phyloP scores from a whole-genome alignment of 2,113 vertebrate genomes.

The Oncorhynchus gorbuscha region DNA sequence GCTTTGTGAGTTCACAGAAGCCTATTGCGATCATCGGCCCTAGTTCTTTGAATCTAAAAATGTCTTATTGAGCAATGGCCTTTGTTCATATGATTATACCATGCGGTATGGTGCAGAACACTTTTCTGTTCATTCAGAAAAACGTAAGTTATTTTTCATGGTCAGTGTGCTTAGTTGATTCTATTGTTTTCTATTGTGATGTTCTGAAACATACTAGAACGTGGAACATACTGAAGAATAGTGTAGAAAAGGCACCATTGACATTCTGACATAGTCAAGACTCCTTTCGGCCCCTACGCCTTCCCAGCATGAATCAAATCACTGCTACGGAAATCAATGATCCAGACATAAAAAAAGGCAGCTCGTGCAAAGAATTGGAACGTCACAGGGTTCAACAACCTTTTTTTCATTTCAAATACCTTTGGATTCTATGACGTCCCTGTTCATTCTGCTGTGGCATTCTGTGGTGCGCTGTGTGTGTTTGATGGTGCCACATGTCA shows the following conservation, averaged over 20 bases:
- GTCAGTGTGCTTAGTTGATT: too few species aligned
- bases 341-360: conserved; percentile 9
- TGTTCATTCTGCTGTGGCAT: neutral
- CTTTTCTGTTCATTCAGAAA: too few species aligned
- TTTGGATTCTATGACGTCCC: neutral
- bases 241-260: neutral
- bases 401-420: conserved; percentile 7
- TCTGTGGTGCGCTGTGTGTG: neutral
- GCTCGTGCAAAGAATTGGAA: conserved; percentile 10
- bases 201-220: too few species aligned
- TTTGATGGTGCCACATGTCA: neutral
- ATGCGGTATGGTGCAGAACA: too few species aligned
- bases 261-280: neutral
- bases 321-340: conserved; percentile 21
- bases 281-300: neutral
- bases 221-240: too few species aligned
- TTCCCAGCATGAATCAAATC: conserved; percentile 14
- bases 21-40: too few species aligned
- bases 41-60: too few species aligned
- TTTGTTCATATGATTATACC: too few species aligned
- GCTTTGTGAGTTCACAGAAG: too few species aligned
- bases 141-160: too few species aligned
- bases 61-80: too few species aligned
- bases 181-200: too few species aligned
- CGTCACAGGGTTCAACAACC: neutral